phyloP scores from a whole-genome alignment of 2,797 vertebrate species.

The Liasis olivaceus region DNA sequence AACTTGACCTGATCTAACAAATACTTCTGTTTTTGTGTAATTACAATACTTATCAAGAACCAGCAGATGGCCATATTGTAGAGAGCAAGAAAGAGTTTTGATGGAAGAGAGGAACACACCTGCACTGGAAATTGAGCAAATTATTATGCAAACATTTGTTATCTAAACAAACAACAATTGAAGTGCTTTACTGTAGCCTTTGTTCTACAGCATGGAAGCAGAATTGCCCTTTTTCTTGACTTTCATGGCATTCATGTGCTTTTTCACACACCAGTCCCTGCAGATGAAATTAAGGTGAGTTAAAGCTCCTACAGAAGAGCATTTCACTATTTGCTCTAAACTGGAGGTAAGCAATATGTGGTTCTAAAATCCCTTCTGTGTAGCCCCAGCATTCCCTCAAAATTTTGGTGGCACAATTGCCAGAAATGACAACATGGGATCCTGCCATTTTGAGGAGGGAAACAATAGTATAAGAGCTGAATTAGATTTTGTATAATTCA shows the following conservation, averaged over 20 bases:
- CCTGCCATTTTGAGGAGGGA: neutral
- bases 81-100: neutral
- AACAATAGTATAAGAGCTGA: neutral
- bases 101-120: neutral
- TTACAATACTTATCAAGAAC: neutral
- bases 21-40: neutral
- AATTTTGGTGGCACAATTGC: neutral
- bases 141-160: neutral
- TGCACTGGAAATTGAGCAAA: neutral
- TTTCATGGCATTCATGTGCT: neutral
- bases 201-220: neutral
- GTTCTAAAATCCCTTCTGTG: neutral
- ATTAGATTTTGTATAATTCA: neutral
- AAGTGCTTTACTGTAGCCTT: neutral
- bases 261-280: neutral
- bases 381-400: neutral
- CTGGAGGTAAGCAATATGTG: neutral
- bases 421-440: neutral
- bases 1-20: neutral
- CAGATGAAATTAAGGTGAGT: neutral
- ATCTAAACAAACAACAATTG: neutral
- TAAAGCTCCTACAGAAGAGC: neutral
- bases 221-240: neutral
- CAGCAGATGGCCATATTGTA: conserved; percentile 3
- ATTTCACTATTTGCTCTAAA: neutral